A percentile compares a stretch with the other conserved stretches of the same genome.
Conservation (phyloP, 2,888 invertebrate genomes). For the Ommatoiulus sabulosus region DNA sequence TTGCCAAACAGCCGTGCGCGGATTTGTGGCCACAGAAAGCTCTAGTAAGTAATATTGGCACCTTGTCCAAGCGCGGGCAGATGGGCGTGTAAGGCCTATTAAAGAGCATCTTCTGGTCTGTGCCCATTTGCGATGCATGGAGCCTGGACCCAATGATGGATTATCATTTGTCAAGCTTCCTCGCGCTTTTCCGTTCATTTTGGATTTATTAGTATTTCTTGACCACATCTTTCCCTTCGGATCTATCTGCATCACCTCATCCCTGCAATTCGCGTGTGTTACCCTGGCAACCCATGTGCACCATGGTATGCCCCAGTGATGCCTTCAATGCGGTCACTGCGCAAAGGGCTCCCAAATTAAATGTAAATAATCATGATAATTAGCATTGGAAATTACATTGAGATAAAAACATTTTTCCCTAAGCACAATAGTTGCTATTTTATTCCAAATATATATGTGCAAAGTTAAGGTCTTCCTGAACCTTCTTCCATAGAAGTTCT, state of each 20-base stretch:
- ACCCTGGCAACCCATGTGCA: conserved; percentile 29
- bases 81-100: conserved; percentile 27
- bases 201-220: background rate
- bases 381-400: background rate
- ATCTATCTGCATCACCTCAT: background rate
- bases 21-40: background rate
- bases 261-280: background rate
- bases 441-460: too few relatives aligned
- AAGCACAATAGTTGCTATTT: too few relatives aligned
- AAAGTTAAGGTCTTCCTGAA: too few relatives aligned
- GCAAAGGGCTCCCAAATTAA: too few relatives aligned
- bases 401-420: too few relatives aligned
- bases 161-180: background rate
- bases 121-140: too few relatives aligned
- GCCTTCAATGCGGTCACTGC: too few relatives aligned
- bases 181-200: background rate
- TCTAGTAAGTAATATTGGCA: background rate
- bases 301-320: background rate
- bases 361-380: background rate
- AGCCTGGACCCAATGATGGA: too few relatives aligned
- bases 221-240: background rate
- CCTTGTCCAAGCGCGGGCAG: background rate
- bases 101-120: conserved; percentile 27
- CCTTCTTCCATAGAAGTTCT: too few relatives aligned
- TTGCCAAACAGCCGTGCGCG: background rate